Conservation (phyloP, 2,113 vertebrate species). For the Leiothrix lutea region DNA sequence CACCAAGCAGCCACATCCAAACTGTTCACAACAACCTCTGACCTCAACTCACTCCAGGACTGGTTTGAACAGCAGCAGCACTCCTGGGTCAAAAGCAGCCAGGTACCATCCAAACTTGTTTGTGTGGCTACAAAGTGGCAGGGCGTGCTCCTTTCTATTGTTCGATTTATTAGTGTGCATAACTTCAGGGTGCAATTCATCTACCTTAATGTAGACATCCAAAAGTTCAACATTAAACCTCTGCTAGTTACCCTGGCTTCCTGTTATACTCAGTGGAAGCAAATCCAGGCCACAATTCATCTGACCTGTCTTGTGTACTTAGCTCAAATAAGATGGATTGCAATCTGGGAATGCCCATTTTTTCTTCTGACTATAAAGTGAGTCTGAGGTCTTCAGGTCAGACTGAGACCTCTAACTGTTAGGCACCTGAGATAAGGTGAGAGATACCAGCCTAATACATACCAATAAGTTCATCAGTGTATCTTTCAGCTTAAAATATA, state of each 20-base stretch:
- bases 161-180: constrained; percentile 15
- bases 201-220: constrained; percentile 46
- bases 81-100: background rate
- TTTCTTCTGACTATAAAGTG: constrained; percentile 21
- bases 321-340: constrained; percentile 54
- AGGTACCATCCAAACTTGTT: background rate
- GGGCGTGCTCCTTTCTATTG: background rate
- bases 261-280: constrained; percentile 41
- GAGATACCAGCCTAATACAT: background rate
- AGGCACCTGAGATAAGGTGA: constrained; percentile 50
- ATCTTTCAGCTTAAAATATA: background rate
- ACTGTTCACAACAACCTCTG: background rate
- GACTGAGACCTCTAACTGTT: constrained; percentile 8
- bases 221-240: constrained; percentile 37
- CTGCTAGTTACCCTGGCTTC: constrained; percentile 44
- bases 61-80: background rate
- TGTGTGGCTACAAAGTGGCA: background rate
- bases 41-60: background rate
- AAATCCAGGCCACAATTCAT: constrained; percentile 60
- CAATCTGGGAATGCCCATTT: constrained; percentile 34
- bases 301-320: constrained; percentile 45
- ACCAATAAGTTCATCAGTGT: background rate
- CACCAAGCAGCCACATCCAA: background rate
- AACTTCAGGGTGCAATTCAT: constrained; percentile 49
- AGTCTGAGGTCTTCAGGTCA: constrained; percentile 35